A percentile compares a stretch with the other conserved stretches of the same genome.
Evolutionary conservation across 2,888 invertebrate species (phyloP).

Genomic region (Acleris cristana): DNA sequence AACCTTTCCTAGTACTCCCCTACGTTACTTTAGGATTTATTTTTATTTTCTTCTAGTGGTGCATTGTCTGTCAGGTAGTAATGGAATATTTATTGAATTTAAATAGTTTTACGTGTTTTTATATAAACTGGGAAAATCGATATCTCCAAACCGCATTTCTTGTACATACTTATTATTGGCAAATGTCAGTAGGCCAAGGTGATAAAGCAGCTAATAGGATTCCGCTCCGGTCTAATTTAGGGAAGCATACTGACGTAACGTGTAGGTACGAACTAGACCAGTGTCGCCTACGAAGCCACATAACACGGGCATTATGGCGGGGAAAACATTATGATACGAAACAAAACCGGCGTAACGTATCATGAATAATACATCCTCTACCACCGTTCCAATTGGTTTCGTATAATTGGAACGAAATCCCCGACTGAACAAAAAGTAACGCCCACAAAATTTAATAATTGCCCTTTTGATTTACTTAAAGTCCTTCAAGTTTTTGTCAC

Average conservation of each 20-base stretch:
- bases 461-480: neutral
- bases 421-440: slow-evolving; percentile 32
- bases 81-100: no score
- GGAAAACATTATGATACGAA: slow-evolving; percentile 35
- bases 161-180: neutral
- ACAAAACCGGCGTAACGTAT: slow-evolving; percentile 37
- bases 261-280: neutral
- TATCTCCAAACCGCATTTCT: no score
- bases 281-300: slow-evolving; percentile 10
- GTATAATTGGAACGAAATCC: slow-evolving; percentile 50
- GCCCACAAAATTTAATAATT: slow-evolving; percentile 19
- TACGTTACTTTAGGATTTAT: no score
- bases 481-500: neutral
- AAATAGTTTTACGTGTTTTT: no score
- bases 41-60: no score
- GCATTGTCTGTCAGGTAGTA: no score
- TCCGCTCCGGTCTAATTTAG: slow-evolving; percentile 3
- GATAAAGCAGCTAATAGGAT: slow-evolving; percentile 9
- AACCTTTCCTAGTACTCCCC: no score
- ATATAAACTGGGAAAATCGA: no score
- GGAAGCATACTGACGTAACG: slow-evolving; percentile 8
- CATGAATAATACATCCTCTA: slow-evolving; percentile 53
- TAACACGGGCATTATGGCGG: slow-evolving; percentile 23
- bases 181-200: slow-evolving; percentile 2
- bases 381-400: slow-evolving; percentile 45